A percentile compares a stretch with the other conserved stretches of the same genome.
phyloP scores from a whole-genome alignment of 2,113 vertebrate genomes.

The Oryzias woworae region DNA sequence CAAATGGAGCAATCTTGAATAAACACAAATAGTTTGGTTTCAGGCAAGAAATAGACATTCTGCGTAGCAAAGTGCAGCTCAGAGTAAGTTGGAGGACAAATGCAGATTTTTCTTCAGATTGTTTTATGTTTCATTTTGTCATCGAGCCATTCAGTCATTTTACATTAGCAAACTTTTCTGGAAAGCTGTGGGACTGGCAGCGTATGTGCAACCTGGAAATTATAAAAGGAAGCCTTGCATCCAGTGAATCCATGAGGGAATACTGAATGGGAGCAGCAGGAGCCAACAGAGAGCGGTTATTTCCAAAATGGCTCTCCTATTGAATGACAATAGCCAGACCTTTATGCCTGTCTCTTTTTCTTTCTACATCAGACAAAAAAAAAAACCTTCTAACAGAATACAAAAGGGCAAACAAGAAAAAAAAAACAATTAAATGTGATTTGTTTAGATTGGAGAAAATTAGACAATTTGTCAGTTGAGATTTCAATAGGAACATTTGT shows the following conservation, averaged over 20 bases:
- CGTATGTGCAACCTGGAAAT: conserved; percentile 78
- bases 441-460: conserved; percentile 65
- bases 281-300: conserved; percentile 73
- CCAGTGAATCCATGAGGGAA: conserved; percentile 78
- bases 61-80: conserved; percentile 12
- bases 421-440: conserved; percentile 75
- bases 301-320: conserved; percentile 75
- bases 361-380: conserved; percentile 57
- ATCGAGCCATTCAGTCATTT: conserved; percentile 33
- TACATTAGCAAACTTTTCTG: conserved; percentile 45
- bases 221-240: conserved; percentile 84
- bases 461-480: conserved; percentile 52
- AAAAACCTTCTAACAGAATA: conserved; percentile 49
- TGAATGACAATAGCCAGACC: conserved; percentile 83
- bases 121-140: conserved; percentile 10
- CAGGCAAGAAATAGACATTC: conserved; percentile 8
- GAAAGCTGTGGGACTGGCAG: conserved; percentile 1
- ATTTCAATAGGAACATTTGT: conserved; percentile 40
- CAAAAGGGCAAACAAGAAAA: conserved; percentile 38
- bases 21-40: conserved; percentile 18
- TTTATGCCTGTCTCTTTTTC: conserved; percentile 45
- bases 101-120: conserved; percentile 7
- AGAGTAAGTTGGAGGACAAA: conserved; percentile 8
- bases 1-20: conserved; percentile 22
- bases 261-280: conserved; percentile 69